Base-by-base conservation (phyloP, 2,797 vertebrate species). In the Tarsius wallacei region DNA sequence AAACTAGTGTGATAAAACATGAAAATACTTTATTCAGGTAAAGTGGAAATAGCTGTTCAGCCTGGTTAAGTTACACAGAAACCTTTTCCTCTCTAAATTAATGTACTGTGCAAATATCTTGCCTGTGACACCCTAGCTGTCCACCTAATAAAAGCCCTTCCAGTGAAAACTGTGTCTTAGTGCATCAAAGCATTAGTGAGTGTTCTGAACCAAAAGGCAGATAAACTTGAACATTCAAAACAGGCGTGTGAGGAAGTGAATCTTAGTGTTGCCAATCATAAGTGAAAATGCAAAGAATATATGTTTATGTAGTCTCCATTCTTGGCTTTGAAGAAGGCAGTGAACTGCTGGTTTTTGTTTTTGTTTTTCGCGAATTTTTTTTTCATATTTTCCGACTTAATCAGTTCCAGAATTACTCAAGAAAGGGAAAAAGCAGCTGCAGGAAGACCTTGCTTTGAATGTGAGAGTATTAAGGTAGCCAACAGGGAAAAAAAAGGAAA, bases 1-100 rank as follows among this genome's bases (percentile, higher is more conserved):
- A 97, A 97, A 98, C 98, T 89, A 95, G 70, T 93, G 90, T 59
- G 76, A 91, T 98, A 98, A 97, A 98, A 98, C 97, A 98, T 97
- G 93, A 80, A 98, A 98, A 87, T 97, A 98, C 87, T 97, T 98
- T 96, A 97, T 98, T 97, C 97, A 93, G 86, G 95, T 96, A 97
- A 98, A 98, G 90, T 96, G 78, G 77, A 81, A 97, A 93, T 94
- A 28, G 81, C 76, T 96, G 78, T 96, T 98, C 59, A n/a, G 78
- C 14, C 13, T 97, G 70, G 97, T 91, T 88, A 93, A 80, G 93
- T 97, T 98, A 89, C 85, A 82, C 81, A 61, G 87, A 98, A 98
- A 96, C 61, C 64, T 96, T 97, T 97, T 97, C 76, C 93, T 97
- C 80, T 66, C 19, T 95, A 98, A 98, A 98, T 98, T 97, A 98